phyloP scores from a whole-genome alignment of 2,888 invertebrate genomes.

The Papilio protenor region DNA sequence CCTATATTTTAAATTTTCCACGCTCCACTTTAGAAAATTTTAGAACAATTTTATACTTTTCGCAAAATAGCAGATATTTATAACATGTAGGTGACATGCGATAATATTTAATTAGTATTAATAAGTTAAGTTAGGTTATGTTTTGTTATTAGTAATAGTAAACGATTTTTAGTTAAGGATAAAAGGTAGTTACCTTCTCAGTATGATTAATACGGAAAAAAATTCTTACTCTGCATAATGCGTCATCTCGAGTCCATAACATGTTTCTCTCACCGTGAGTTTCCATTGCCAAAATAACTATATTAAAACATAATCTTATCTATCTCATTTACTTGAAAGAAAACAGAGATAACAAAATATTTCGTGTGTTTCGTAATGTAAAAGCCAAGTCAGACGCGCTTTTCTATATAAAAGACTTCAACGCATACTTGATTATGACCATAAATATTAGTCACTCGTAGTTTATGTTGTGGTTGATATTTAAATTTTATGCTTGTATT shows the following conservation, averaged over 20 bases:
- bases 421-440: constrained; percentile 60
- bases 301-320: background rate
- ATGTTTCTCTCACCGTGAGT: background rate
- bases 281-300: background rate
- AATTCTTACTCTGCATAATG: constrained; percentile 2
- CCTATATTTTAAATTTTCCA: constrained; percentile 4
- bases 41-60: background rate
- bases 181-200: background rate
- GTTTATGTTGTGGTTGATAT: constrained; percentile 36
- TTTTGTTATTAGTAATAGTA: background rate
- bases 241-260: constrained; percentile 10
- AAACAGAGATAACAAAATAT: background rate
- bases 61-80: background rate
- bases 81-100: no score
- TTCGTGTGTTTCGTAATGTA: background rate
- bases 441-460: constrained; percentile 33
- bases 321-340: background rate
- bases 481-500: constrained; percentile 22
- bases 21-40: constrained; percentile 26
- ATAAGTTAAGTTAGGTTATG: background rate
- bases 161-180: background rate
- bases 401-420: constrained; percentile 72
- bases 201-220: constrained; percentile 35
- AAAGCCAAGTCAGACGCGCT: background rate
- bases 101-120: no score